Conservation (phyloP, 2,113 vertebrate genomes). For the Chloroceryle aenea region DNA sequence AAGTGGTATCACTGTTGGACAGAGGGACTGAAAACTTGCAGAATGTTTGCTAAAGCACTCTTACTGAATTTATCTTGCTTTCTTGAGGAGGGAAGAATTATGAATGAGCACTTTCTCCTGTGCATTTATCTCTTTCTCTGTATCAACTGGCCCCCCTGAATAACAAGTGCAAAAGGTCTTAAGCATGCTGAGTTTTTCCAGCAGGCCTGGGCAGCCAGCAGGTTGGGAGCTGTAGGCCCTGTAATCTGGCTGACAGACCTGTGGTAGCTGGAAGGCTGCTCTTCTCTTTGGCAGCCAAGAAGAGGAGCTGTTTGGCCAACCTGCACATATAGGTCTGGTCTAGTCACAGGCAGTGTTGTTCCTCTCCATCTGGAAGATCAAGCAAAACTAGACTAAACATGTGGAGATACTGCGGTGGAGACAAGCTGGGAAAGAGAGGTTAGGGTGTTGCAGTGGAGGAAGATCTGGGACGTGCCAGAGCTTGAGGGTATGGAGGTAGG, state of each 20-base stretch:
- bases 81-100: background rate
- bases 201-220: background rate
- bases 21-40: background rate
- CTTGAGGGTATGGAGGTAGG: background rate
- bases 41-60: background rate
- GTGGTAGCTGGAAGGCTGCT: background rate
- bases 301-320: background rate
- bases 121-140: background rate
- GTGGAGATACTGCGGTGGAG: background rate
- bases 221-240: background rate
- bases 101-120: background rate
- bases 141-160: rapidly evolving
- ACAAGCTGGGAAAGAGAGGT: background rate
- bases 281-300: background rate
- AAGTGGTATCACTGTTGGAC: rapidly evolving
- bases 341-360: background rate
- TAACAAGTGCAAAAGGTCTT: background rate
- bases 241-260: background rate
- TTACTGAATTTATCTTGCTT: background rate
- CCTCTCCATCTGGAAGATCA: background rate
- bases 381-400: background rate
- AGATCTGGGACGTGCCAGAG: background rate
- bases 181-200: background rate
- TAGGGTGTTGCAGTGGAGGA: background rate
- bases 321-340: background rate